These are phyloP conservation scores for Microtus richardsoni DNA, from an alignment of 2,113 vertebrate genomes.

Conservation along the genomic window DNA sequence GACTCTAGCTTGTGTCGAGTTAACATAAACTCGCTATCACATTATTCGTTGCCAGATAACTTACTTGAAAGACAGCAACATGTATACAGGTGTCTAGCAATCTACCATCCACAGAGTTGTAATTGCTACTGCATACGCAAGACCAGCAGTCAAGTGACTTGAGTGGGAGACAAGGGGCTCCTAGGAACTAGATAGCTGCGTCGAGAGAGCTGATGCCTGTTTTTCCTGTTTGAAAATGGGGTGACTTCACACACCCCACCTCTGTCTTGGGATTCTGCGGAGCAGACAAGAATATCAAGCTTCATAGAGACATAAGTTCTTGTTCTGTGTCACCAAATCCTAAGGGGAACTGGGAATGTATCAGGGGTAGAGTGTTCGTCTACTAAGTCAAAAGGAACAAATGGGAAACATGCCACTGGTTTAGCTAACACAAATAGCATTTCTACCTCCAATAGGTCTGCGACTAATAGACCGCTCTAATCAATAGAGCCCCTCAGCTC, in stretches of 20 bases:
- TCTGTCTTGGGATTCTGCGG: background rate
- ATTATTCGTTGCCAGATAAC: background rate
- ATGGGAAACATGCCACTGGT: background rate
- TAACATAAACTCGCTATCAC: background rate
- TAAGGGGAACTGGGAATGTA: background rate
- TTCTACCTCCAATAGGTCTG: background rate
- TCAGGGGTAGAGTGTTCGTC: background rate
- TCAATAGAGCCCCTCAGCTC: background rate
- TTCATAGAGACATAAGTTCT: background rate
- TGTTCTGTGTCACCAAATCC: background rate
- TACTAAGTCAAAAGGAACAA: background rate
- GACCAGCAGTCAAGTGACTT: background rate
- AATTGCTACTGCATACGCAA: background rate
- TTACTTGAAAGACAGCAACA: background rate
- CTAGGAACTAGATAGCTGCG: background rate
- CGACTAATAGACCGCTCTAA: background rate
- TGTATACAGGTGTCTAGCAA: background rate
- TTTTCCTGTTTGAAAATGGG: background rate
- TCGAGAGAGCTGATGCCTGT: background rate
- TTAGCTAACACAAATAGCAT: background rate
- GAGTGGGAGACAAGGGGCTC: background rate
- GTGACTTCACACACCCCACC: background rate
- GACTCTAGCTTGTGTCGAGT: background rate
- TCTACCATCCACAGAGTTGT: background rate
- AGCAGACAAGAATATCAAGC: background rate